Conservation (phyloP, 1,140 invertebrate species). For the Charaxes varanes region DNA sequence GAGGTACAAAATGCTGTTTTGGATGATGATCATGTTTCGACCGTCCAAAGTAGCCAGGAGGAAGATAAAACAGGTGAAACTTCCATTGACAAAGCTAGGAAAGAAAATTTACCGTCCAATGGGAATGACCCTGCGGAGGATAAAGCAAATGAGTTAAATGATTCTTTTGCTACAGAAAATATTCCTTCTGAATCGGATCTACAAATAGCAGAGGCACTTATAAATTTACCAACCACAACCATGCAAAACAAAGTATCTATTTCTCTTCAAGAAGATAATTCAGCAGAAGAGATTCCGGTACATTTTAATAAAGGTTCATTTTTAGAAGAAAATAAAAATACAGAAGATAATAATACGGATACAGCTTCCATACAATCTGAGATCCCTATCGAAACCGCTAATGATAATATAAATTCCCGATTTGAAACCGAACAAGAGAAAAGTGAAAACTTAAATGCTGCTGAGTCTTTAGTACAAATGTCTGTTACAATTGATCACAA, state of each 20-base stretch:
- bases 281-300: constrained; percentile 6
- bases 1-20: too few species aligned
- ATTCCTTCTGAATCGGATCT: constrained; percentile 60
- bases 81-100: background rate
- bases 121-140: background rate
- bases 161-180: constrained; percentile 24
- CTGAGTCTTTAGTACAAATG: constrained; percentile 68
- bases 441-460: constrained; percentile 66
- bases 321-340: constrained; percentile 14
- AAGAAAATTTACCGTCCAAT: background rate
- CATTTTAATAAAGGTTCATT: constrained; percentile 4
- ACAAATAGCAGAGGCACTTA: constrained; percentile 64
- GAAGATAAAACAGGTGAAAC: too few species aligned
- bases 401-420: constrained; percentile 35
- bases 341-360: constrained; percentile 14
- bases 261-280: constrained; percentile 23
- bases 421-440: constrained; percentile 67
- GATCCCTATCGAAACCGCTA: constrained; percentile 18
- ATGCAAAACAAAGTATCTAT: constrained; percentile 40
- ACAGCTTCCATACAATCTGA: constrained; percentile 16
- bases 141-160: constrained; percentile 1
- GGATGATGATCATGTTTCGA: too few species aligned
- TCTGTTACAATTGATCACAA: constrained; percentile 63
- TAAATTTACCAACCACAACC: constrained; percentile 61
- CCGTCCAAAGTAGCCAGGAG: too few species aligned